A percentile compares a stretch with the other conserved stretches of the same genome.
Evolutionary conservation across 2,888 invertebrate genomes (phyloP).

Genomic region (Microctonus brassicae): DNA sequence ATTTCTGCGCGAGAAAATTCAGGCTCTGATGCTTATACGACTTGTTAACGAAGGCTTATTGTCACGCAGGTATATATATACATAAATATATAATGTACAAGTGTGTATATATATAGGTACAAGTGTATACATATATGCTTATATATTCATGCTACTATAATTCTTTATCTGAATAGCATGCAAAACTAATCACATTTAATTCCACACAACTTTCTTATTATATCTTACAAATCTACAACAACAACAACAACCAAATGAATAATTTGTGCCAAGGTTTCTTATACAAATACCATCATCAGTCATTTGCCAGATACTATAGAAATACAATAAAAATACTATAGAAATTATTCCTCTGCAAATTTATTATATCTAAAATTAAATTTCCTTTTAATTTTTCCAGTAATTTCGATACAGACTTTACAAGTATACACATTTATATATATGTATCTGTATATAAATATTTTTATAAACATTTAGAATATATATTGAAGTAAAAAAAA

Average conservation of each 20-base stretch:
- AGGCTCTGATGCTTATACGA: neutral
- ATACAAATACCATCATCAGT: neutral
- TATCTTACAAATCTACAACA: neutral
- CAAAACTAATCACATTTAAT: neutral
- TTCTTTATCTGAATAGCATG: neutral
- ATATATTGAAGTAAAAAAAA: neutral
- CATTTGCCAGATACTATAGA: neutral
- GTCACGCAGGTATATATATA: slow-evolving; percentile 4
- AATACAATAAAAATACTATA: no score
- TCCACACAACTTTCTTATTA: neutral
- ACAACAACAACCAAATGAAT: neutral
- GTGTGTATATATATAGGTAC: neutral
- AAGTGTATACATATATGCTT: neutral
- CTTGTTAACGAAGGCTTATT: slow-evolving; percentile 36
- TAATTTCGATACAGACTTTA: neutral
- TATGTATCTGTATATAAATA: neutral
- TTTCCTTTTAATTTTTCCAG: neutral
- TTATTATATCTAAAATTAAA: neutral
- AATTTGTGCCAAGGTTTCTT: neutral
- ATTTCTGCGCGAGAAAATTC: neutral
- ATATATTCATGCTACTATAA: neutral
- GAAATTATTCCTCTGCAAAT: neutral
- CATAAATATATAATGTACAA: slow-evolving; percentile 2
- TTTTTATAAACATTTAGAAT: no score
- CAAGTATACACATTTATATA: neutral